Base-by-base conservation (phyloP, 2,113 vertebrate genomes). In the Hippocampus abdominalis region DNA sequence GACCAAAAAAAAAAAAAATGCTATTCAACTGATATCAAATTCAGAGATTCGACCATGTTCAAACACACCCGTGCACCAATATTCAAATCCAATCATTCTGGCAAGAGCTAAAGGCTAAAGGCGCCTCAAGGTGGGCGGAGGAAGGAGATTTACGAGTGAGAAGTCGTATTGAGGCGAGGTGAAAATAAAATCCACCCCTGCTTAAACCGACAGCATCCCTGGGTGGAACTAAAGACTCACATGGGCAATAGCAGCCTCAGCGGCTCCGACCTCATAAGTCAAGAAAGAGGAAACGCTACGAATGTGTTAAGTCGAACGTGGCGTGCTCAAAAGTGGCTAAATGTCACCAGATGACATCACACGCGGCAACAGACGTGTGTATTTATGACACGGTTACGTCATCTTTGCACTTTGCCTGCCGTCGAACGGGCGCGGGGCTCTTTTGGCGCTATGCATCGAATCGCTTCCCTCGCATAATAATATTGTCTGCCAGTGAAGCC, bases 41-140 rank as follows among this genome's bases (percentile, higher is more conserved):
- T 21, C 49, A 51, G 49, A 21, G 49, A 51, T 51, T 51, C 15
- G 16, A 48, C 46, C 16, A 48, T 48, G 13, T 13, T 18, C 3
- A 42, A 64, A 21, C 39, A 64, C n/a, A 10, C 16, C 16, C 5
- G 15, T 39, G 60, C 36, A n/a, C 61, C 20, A 42, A 7, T 40
- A 3, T 23, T 64, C 40, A 25, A 42, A 16, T 25, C 39, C 67
- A 82, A 77, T 80, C 53, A 75, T 63, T 42, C 27, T 69, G 51
- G 74, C 63, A 63, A n/a, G 73, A 70, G 66, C 73, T 60, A 76
- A 76, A 76, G 73, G 39, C 70, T 81, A 79, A 79, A 78, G 71
- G 48, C 61, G 57, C 59, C 56, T 79, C 21, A 69, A 85, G 68
- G 72, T 75, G 70, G 71, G 76, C 36, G 42, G 70, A 78, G 46